These are phyloP conservation scores for Nycticorax nycticorax DNA, from an alignment of 2,113 vertebrate species.

Conservation along the genomic window DNA sequence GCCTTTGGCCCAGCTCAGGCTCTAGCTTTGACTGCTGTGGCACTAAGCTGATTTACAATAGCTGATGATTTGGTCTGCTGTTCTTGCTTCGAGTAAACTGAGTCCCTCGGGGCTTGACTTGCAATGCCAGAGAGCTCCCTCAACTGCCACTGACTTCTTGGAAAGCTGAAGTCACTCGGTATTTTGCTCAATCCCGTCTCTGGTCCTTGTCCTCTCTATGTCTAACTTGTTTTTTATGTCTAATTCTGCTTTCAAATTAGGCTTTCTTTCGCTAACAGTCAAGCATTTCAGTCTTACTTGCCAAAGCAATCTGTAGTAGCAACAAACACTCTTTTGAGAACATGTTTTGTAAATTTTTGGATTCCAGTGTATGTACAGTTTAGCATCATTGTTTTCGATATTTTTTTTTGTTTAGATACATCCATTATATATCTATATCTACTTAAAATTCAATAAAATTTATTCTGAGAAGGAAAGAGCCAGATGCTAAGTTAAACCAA, in stretches of 20 bases:
- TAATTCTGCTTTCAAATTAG: not conserved
- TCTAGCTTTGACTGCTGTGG: not conserved
- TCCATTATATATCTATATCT: slow-evolving; percentile 65
- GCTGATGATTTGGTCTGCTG: not conserved
- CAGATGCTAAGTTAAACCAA: slow-evolving; percentile 55
- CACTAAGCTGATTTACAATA: slow-evolving; percentile 20
- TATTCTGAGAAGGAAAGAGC: slow-evolving; percentile 46
- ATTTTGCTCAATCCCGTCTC: not conserved
- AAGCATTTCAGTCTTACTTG: slow-evolving; percentile 2
- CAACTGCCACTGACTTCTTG: not conserved
- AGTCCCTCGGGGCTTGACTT: not conserved
- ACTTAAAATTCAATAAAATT: slow-evolving; percentile 54
- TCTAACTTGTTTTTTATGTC: not conserved
- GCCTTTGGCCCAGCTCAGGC: slow-evolving; percentile 9
- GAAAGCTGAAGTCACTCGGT: slow-evolving; percentile 43
- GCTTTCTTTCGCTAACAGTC: not conserved
- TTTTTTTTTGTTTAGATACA: slow-evolving; percentile 11
- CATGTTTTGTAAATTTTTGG: slow-evolving; percentile 10
- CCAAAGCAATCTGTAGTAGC: slow-evolving; percentile 14
- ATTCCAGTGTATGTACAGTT: not conserved
- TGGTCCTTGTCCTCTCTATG: not conserved
- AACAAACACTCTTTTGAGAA: slow-evolving; percentile 25
- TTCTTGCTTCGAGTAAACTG: not conserved
- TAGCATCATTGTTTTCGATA: not conserved
- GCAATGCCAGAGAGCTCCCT: not conserved